Percentiles rank a stretch among this genome's conserved stretches.
Evolutionary conservation across 2,797 vertebrate species (phyloP).

Genomic region (Enteromius paludinosus): DNA sequence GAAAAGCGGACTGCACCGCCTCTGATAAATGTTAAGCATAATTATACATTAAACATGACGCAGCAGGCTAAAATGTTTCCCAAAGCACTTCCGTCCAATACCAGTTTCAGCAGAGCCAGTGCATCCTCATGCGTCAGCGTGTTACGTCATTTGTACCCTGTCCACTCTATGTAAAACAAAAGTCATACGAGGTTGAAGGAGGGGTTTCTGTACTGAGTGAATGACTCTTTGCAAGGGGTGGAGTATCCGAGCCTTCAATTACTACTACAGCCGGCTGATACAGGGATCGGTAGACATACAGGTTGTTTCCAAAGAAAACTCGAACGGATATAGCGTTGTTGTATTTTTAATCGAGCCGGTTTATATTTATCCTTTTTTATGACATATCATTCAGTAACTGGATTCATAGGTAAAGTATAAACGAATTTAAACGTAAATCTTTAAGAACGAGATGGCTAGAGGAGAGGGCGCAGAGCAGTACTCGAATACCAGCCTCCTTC

Average conservation of each 20-base stretch:
- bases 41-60: not conserved
- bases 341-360: not conserved
- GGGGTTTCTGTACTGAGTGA: not conserved
- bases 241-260: not conserved
- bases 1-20: not conserved
- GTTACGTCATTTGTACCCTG: not conserved
- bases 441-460: conserved; percentile 73
- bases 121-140: not conserved
- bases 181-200: conserved; percentile 27
- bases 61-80: not conserved
- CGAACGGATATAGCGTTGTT: not conserved
- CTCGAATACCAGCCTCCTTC: conserved; percentile 75
- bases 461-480: conserved; percentile 80
- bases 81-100: not conserved
- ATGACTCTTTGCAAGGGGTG: conserved; percentile 10
- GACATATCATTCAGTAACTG: not conserved
- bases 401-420: not conserved
- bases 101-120: not conserved
- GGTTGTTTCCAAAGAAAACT: not conserved
- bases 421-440: conserved; percentile 12
- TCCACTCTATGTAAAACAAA: not conserved
- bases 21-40: not conserved
- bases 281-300: not conserved
- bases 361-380: not conserved
- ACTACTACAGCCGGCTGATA: conserved; percentile 7